These are phyloP conservation scores for Caranx ignobilis DNA, from an alignment of 2,113 vertebrate species.

Conservation along the genomic window DNA sequence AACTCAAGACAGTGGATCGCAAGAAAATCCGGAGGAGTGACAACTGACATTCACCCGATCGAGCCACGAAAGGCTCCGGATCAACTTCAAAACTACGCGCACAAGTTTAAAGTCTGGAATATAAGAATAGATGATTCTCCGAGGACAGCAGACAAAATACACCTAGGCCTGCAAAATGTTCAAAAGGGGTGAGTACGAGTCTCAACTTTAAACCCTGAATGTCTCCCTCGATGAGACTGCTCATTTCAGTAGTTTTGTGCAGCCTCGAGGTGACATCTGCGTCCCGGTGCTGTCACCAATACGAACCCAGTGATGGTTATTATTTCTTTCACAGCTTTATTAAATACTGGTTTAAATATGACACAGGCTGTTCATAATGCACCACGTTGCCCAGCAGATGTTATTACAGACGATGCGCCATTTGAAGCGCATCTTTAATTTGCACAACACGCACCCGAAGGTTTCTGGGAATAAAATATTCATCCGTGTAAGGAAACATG, in stretches of 20 bases:
- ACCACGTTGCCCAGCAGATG: slow-evolving; percentile 52
- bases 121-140: slow-evolving; percentile 81
- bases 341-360: slow-evolving; percentile 44
- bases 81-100: slow-evolving; percentile 73
- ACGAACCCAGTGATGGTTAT: not conserved
- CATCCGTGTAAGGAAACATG: slow-evolving; percentile 63
- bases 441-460: slow-evolving; percentile 46
- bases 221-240: not conserved
- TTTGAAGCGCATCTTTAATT: slow-evolving; percentile 59
- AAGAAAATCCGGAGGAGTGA: slow-evolving; percentile 55
- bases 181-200: slow-evolving; percentile 79
- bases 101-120: slow-evolving; percentile 80
- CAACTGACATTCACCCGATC: slow-evolving; percentile 52
- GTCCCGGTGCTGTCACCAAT: not conserved
- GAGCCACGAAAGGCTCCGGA: slow-evolving; percentile 40
- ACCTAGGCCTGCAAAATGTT: slow-evolving; percentile 83
- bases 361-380: slow-evolving; percentile 29
- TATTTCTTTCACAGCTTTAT: slow-evolving; percentile 5
- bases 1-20: slow-evolving; percentile 37
- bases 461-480: slow-evolving; percentile 70
- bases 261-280: not conserved
- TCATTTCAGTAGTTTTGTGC: not conserved
- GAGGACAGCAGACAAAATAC: slow-evolving; percentile 68
- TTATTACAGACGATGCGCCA: slow-evolving; percentile 57
- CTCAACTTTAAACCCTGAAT: slow-evolving; percentile 47